Base-by-base conservation (phyloP, 2,113 vertebrate genomes). In the Actenoides hombroni region DNA sequence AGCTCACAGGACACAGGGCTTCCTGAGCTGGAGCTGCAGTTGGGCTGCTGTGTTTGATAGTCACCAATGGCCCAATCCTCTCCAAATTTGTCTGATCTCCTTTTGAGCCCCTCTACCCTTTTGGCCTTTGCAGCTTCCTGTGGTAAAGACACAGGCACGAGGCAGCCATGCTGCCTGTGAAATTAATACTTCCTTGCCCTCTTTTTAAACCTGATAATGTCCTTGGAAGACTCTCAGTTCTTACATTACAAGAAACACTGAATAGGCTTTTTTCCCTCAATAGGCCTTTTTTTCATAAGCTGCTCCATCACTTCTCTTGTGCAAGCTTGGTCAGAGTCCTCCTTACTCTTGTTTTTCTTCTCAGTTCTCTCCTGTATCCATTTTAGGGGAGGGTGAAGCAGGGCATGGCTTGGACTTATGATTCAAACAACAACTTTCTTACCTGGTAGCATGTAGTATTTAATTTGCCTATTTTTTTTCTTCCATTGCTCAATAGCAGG, bases 131-230 rank as follows among this genome's bases (percentile, higher is more conserved):
- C 46, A 82, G 60, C 57, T 48, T 78, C 42, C 48, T 39, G n/a
- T 33, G 49, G 40, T 26, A 71, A 67, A 35, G 33, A 71, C 13
- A 13, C 6, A 2, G 5, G 54, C 83, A 46, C 0, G 0, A 77
- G 49, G 37, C 49, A 88, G 59, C 46, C 42, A 18, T 1, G 0
- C 23, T 67, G 40, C 3, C 0, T 24, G 23, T 81, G 77, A 75
- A 64, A 65, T 56, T 37, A 67, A 53, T 56, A 60, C 23, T 60
- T 81, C 31, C 48, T 67, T 85, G 33, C 5, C 35, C 35, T 70
- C 56, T 65, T 60, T 86, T 64, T 23, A 91, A 81, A 84, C 24
- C 29, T 74, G 29, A 5, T 51, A 49, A 19, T 44, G 39, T 71
- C 77, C 56, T 60, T 48, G 56, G 42, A 63, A 56, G 24, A 33